A percentile compares a stretch with the other conserved stretches of the same genome.
Conservation (phyloP, 2,888 invertebrate species). For the Pyrrhia umbra region DNA sequence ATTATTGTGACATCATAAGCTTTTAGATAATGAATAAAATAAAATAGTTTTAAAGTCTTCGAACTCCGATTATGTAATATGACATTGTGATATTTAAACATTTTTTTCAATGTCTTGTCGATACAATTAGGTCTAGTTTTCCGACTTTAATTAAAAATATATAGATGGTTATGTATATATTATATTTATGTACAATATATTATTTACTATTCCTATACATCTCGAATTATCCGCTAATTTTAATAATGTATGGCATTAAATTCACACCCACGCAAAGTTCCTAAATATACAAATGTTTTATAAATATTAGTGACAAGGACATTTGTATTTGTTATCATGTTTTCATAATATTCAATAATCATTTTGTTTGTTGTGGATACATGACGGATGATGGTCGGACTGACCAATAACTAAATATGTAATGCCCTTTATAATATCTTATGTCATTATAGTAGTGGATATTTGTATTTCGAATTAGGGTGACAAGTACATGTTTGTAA, state of each 20-base stretch:
- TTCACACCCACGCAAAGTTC: slow-evolving; percentile 44
- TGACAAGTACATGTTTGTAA: slow-evolving; percentile 16
- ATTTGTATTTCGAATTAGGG: slow-evolving; percentile 30
- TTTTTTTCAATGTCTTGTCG: background rate
- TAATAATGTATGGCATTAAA: slow-evolving; percentile 42
- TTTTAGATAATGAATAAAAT: background rate
- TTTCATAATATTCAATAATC: slow-evolving; percentile 27
- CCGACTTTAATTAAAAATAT: background rate
- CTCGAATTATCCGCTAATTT: slow-evolving; percentile 34
- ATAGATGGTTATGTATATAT: background rate
- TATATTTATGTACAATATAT: background rate
- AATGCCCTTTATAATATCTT: slow-evolving; percentile 35
- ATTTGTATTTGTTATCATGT: slow-evolving; percentile 54
- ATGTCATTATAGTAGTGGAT: slow-evolving; percentile 5
- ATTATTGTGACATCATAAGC: background rate
- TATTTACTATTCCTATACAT: slow-evolving; percentile 11
- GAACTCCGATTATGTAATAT: background rate
- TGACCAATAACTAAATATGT: slow-evolving; percentile 13
- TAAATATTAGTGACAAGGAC: slow-evolving; percentile 56
- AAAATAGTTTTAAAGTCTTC: background rate
- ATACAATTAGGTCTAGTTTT: slow-evolving; percentile 8
- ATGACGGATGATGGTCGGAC: slow-evolving; percentile 24
- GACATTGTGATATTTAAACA: background rate
- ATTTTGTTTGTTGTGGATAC: slow-evolving; percentile 16
- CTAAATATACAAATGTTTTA: slow-evolving; percentile 56